Conservation (phyloP, 1,140 invertebrate genomes). For the Meteorus sp. region DNA sequence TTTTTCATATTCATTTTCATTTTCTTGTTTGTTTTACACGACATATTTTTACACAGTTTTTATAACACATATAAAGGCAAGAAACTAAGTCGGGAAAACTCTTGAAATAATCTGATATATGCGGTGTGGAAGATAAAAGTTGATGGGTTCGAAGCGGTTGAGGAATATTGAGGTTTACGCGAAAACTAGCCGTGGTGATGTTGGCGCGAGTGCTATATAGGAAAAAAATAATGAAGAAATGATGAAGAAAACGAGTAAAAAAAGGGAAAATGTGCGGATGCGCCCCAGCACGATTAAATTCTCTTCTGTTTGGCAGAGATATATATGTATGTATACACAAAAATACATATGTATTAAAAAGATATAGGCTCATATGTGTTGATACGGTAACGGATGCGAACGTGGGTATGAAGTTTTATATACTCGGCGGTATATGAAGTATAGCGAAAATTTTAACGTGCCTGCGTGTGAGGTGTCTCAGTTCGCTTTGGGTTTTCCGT, state of each 20-base stretch:
- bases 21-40: too few relatives aligned
- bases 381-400: neutral
- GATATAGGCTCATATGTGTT: too few relatives aligned
- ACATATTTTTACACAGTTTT: neutral
- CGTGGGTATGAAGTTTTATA: constrained; percentile 10
- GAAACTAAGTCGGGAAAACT: neutral
- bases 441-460: constrained; percentile 26
- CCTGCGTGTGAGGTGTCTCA: constrained; percentile 24
- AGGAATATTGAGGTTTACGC: neutral
- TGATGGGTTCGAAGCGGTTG: neutral
- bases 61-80: neutral
- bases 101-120: constrained; percentile 13
- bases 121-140: constrained; percentile 11
- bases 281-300: constrained; percentile 28
- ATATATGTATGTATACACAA: too few relatives aligned
- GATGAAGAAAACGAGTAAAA: neutral
- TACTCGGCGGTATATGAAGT: constrained; percentile 30
- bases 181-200: constrained; percentile 12
- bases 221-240: neutral
- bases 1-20: too few relatives aligned
- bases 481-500: neutral
- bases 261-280: constrained; percentile 4
- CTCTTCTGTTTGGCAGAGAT: constrained; percentile 13
- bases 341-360: too few relatives aligned
- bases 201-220: too few relatives aligned